phyloP scores from a whole-genome alignment of 2,888 invertebrate species.

The Drosophila setosimentum region DNA sequence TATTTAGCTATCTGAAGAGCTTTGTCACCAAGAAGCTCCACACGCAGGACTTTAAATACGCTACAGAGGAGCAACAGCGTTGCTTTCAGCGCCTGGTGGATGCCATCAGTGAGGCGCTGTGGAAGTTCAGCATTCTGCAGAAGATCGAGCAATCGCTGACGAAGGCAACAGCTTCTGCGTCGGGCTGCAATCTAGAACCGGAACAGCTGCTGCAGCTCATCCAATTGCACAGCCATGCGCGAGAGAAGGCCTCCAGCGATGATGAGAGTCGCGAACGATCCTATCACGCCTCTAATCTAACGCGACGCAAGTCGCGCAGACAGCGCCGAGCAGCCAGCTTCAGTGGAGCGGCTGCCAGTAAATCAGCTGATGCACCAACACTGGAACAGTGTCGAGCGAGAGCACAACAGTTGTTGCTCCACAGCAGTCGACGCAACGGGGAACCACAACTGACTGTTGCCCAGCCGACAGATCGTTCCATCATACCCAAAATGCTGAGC shows the following conservation, averaged over 20 bases:
- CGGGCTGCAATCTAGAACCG: conserved; percentile 71
- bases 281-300: conserved; percentile 75
- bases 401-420: conserved; percentile 51
- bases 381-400: conserved; percentile 58
- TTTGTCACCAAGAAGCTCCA: conserved; percentile 83
- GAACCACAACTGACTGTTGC: conserved; percentile 5
- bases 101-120: conserved; percentile 81
- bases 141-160: conserved; percentile 76
- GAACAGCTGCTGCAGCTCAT: conserved; percentile 82
- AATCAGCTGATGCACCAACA: conserved; percentile 32
- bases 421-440: conserved; percentile 6
- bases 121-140: conserved; percentile 82
- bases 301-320: conserved; percentile 76
- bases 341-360: conserved; percentile 62
- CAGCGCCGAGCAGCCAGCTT: conserved; percentile 81
- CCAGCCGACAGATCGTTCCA: conserved; percentile 68
- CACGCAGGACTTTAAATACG: conserved; percentile 81
- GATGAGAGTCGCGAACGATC: conserved; percentile 82
- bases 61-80: conserved; percentile 68
- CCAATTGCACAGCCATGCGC: conserved; percentile 73
- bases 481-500: conserved; percentile 88
- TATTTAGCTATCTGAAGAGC: conserved; percentile 79
- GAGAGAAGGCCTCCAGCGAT: conserved; percentile 82
- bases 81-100: conserved; percentile 80
- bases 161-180: conserved; percentile 41